These are phyloP conservation scores for Dasypolia templi DNA, from an alignment of 2,888 invertebrate species.

Conservation along the genomic window DNA sequence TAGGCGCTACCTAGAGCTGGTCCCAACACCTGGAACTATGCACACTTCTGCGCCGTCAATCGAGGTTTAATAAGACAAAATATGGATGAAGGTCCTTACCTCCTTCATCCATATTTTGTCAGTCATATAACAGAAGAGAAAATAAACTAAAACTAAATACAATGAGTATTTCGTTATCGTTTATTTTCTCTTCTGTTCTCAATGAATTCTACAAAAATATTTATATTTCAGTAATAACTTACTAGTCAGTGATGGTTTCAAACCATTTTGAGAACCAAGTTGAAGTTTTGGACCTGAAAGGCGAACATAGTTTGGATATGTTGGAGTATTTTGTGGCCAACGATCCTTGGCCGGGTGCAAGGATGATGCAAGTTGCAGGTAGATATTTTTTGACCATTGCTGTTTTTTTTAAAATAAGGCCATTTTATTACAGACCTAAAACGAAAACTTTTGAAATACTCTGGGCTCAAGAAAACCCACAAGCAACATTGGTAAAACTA, in stretches of 20 bases:
- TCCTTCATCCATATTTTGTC: no score
- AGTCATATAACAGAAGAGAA: background rate
- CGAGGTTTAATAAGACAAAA: constrained; percentile 29
- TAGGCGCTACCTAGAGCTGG: constrained; percentile 32
- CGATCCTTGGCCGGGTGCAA: constrained; percentile 59
- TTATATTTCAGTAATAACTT: constrained; percentile 36
- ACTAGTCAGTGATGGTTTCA: constrained; percentile 42
- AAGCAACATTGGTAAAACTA: background rate
- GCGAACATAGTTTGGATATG: constrained; percentile 82
- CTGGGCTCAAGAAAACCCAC: background rate
- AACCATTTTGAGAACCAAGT: constrained; percentile 42
- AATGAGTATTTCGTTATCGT: no score
- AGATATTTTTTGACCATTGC: background rate
- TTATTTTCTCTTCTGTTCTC: no score
- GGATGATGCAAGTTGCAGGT: constrained; percentile 42
- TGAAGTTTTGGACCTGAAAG: constrained; percentile 52
- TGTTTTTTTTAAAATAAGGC: background rate
- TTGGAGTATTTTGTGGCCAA: constrained; percentile 82
- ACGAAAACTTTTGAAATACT: background rate
- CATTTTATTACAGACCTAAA: background rate
- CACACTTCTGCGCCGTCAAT: constrained; percentile 39
- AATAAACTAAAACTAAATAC: background rate
- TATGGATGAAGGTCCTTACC: constrained; percentile 31
- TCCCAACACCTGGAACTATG: constrained; percentile 34
- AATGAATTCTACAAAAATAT: background rate